Base-by-base conservation (phyloP, 2,888 invertebrate genomes). In the Eupelmus urozonus region DNA sequence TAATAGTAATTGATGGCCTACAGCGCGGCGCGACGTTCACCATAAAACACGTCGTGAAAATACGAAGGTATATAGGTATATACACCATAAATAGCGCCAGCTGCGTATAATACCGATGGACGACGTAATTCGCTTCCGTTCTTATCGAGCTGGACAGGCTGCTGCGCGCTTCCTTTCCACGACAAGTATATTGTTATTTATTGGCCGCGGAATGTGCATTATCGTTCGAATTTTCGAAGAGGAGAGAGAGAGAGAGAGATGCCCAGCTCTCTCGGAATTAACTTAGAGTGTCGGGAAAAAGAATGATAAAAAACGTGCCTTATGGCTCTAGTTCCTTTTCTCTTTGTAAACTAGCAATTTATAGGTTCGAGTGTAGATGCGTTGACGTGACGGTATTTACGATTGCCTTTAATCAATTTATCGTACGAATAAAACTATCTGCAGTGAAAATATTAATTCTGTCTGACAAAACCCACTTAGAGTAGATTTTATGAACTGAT, bases 1-100 rank as follows among this genome's bases (percentile, higher is more conserved):
- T 88, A 87, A 88, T 88, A 85, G 87, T 86, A 88, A 88, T 88
- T 88, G 87, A 88, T 88, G 87, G 84, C n/a, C n/a, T n/a, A n/a
- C n/a, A n/a, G n/a, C n/a, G 83, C 83, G 72, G 82, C 81, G 85
- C 82, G n/a, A n/a, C n/a, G n/a, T n/a, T n/a, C n/a, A n/a, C 83
- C 84, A 84, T 86, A 87, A 86, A 86, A 87, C 84, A 83, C 85
- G 84, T 85, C 86, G 82, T 82, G 66, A 65, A 74, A 65, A 74
- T 70, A 65, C 76, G 63, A 72, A 71, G 75, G 67, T 71, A n/a
- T n/a, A n/a, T n/a, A n/a, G n/a, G n/a, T n/a, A n/a, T n/a, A n/a
- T n/a, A 57, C 20, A 53, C 59, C 55, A 34, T 34, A 34, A 34
- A 34, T 3, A 34, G 9, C 34, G 45, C 2, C 16, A 55, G 27